Percentiles rank a stretch among this genome's conserved stretches.
Evolutionary conservation across 2,888 invertebrate species (phyloP).

Genomic region (Orthonevra nobilis): DNA sequence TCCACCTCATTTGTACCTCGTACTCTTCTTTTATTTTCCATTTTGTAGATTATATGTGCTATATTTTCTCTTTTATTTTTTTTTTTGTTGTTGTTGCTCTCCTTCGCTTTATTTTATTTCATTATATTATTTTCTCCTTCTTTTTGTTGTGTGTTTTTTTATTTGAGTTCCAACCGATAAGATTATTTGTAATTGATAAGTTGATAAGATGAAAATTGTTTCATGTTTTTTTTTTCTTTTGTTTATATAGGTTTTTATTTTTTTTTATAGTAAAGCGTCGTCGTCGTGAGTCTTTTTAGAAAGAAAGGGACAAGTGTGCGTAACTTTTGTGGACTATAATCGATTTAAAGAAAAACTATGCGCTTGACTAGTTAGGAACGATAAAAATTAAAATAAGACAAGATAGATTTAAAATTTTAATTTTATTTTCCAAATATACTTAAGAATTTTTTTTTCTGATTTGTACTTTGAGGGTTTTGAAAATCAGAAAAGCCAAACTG

Average conservation of each 20-base stretch:
- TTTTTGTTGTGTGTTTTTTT: slow-evolving; percentile 7
- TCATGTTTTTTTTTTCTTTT: too few relatives aligned
- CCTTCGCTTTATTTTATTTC: slow-evolving; percentile 15
- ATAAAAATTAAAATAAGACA: not conserved
- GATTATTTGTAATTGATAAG: slow-evolving; percentile 59
- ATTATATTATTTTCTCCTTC: slow-evolving; percentile 2
- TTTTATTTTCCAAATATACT: too few relatives aligned
- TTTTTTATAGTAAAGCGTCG: too few relatives aligned
- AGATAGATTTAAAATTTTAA: not conserved
- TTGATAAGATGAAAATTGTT: slow-evolving; percentile 51
- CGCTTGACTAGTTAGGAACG: too few relatives aligned
- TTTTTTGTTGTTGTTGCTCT: slow-evolving; percentile 8
- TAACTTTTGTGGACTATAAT: slow-evolving; percentile 3
- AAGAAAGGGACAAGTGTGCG: not conserved
- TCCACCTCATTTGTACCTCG: slow-evolving; percentile 19
- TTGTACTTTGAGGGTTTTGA: too few relatives aligned
- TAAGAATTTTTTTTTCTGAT: too few relatives aligned
- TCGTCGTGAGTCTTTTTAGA: not conserved
- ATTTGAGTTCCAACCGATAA: slow-evolving; percentile 37
- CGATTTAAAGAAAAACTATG: not conserved
- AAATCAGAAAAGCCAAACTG: too few relatives aligned
- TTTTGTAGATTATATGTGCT: slow-evolving; percentile 49
- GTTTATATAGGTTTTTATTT: too few relatives aligned
- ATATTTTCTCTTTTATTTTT: too few relatives aligned
- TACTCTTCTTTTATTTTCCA: slow-evolving; percentile 30